These are phyloP conservation scores for Empis livida DNA, from an alignment of 2,888 invertebrate species.

Conservation along the genomic window DNA sequence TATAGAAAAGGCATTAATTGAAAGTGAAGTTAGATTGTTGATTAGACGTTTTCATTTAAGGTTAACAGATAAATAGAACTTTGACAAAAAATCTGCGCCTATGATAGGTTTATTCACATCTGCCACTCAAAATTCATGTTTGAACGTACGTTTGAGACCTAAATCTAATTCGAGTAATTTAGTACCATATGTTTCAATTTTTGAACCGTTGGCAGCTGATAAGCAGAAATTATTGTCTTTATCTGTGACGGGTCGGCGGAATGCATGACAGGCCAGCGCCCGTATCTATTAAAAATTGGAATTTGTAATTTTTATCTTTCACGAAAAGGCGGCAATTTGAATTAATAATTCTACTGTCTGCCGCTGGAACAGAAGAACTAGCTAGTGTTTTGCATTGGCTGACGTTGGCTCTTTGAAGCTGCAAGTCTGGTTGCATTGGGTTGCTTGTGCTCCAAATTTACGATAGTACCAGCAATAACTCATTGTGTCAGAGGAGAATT, in stretches of 20 bases:
- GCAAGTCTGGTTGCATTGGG: not conserved
- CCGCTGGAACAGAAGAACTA: not conserved
- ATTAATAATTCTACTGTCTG: not conserved
- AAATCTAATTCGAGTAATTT: not conserved
- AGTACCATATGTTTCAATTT: not conserved
- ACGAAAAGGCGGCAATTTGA: not conserved
- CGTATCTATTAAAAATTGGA: not conserved
- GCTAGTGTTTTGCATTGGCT: not conserved
- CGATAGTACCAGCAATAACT: not conserved
- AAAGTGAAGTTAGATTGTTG: not conserved
- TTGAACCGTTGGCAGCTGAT: not conserved
- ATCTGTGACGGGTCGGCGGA: not conserved
- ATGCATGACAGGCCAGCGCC: not conserved
- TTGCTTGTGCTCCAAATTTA: not conserved
- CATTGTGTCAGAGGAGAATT: too few species aligned
- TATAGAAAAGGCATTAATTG: not conserved
- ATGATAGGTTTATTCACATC: conserved; percentile 9
- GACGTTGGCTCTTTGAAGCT: not conserved
- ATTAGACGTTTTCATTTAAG: not conserved
- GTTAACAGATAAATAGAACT: conserved; percentile 5
- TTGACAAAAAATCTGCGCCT: conserved; percentile 9
- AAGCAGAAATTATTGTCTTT: not conserved
- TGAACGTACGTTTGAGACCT: not conserved
- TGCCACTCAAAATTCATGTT: conserved; percentile 7
- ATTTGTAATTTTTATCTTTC: not conserved